phyloP scores from a whole-genome alignment of 2,888 invertebrate species.

The Spodoptera littoralis region DNA sequence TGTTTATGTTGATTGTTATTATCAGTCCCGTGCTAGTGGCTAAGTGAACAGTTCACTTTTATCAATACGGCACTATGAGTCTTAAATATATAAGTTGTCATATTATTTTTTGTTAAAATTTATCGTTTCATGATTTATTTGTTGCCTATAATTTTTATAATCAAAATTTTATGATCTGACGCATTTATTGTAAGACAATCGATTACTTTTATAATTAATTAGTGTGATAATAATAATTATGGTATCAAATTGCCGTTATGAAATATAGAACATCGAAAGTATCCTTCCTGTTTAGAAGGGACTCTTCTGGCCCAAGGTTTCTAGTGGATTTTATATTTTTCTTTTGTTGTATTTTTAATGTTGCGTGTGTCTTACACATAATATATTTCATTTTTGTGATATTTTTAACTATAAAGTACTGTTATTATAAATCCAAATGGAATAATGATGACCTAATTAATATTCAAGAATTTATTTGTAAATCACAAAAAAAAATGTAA shows the following conservation, averaged over 20 bases:
- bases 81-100: constrained; percentile 86
- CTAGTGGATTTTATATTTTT: constrained; percentile 89
- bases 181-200: constrained; percentile 89
- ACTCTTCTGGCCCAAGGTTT: constrained; percentile 88
- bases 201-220: constrained; percentile 89
- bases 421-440: constrained; percentile 88
- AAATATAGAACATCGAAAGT: constrained; percentile 89
- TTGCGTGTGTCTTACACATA: constrained; percentile 90
- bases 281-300: constrained; percentile 89
- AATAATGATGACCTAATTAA: constrained; percentile 89
- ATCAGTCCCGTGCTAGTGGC: constrained; percentile 72
- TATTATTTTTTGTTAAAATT: constrained; percentile 86
- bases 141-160: constrained; percentile 87
- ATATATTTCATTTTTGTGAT: constrained; percentile 90
- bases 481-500: constrained; percentile 89
- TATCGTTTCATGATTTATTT: constrained; percentile 87
- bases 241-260: constrained; percentile 88
- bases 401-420: constrained; percentile 90
- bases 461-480: constrained; percentile 89
- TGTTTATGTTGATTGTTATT: constrained; percentile 80
- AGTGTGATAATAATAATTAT: constrained; percentile 88
- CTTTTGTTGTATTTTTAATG: constrained; percentile 89
- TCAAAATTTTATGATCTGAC: constrained; percentile 89
- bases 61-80: constrained; percentile 88
- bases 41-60: constrained; percentile 84